Evolutionary conservation across 2,888 invertebrate species (phyloP), one percentile per base, ranked within the genome.

Genomic region (Chymomyza amoena): DNA sequence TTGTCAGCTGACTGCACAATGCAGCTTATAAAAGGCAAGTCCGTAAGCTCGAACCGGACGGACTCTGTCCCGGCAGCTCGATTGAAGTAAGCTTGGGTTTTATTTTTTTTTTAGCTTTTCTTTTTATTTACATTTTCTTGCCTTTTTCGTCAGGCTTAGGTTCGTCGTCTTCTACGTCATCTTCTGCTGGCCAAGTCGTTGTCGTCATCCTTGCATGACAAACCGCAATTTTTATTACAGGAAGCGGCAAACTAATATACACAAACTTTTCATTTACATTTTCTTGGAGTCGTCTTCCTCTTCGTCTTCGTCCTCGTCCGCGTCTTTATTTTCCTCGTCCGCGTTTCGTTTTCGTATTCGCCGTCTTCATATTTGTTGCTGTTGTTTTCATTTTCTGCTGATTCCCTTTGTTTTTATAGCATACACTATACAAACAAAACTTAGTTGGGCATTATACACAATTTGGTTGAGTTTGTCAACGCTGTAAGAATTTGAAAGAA

Each of bases 141-240:
- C 32, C 32, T 45, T 45, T 45, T 13, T 13, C n/a, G 39, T 13
- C 0, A 4, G 4, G 39, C 39, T 45, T 45, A 45, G 13, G 39
- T 18, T 61, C 57, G 13, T n/a, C n/a, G 13, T 32, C 61, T 50
- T 54, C 76, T 16, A 32, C 32, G 32, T 32, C 32, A 32, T 63
- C 62, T 20, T 20, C 69, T 52, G 66, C 66, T 0, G 5, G 4
- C 1, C 7, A 70, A 73, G 77, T 76, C 79, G 76, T 76, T 68
- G 61, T 13, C 66, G 62, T 59, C 64, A 10, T n/a, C 54, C 86
- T 84, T 87, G 84, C 84, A 87, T 84, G 84, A 86, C 88, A 86
- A 88, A 69, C 74, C 72, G 76, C 84, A 68, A 76, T 84, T 87
- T 80, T 79, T 70, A 84, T 76, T 76, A 72, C 73, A 76, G 73